These are phyloP conservation scores for Euwallacea fornicatus DNA, from an alignment of 1,140 invertebrate genomes.

Conservation along the genomic window DNA sequence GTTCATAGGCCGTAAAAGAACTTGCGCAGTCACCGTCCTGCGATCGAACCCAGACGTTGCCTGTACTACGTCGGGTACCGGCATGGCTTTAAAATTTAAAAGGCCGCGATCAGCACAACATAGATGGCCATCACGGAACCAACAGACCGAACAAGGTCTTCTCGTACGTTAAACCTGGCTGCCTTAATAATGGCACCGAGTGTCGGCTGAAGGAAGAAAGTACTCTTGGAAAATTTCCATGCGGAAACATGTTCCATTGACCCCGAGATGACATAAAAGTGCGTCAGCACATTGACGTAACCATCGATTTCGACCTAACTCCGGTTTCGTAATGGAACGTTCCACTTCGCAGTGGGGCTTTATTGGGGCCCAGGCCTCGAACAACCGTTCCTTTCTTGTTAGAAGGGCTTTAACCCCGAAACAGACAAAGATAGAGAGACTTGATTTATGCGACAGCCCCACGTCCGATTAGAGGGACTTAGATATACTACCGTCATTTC, in stretches of 20 bases:
- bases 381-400: conserved; percentile 26
- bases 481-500: conserved; percentile 13
- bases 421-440: neutral
- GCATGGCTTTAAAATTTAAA: conserved; percentile 19
- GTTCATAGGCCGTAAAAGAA: too few relatives aligned
- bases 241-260: too few relatives aligned
- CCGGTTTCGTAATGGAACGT: conserved; percentile 17
- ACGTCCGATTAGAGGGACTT: conserved; percentile 24
- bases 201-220: neutral
- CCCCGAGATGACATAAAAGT: too few relatives aligned
- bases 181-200: neutral
- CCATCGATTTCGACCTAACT: neutral
- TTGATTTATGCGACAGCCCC: conserved; percentile 20
- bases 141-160: conserved; percentile 21
- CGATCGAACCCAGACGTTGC: neutral
- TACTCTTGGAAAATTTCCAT: too few relatives aligned
- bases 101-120: neutral
- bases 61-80: neutral
- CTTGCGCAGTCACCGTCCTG: neutral
- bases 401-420: conserved; percentile 24
- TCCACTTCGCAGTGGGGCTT: conserved; percentile 18
- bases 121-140: conserved; percentile 15
- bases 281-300: neutral
- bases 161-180: conserved; percentile 10
- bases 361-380: conserved; percentile 13